A percentile compares a stretch with the other conserved stretches of the same genome.
These are phyloP conservation scores for Pantala flavescens DNA, from an alignment of 1,140 invertebrate genomes.

Conservation along the genomic window DNA sequence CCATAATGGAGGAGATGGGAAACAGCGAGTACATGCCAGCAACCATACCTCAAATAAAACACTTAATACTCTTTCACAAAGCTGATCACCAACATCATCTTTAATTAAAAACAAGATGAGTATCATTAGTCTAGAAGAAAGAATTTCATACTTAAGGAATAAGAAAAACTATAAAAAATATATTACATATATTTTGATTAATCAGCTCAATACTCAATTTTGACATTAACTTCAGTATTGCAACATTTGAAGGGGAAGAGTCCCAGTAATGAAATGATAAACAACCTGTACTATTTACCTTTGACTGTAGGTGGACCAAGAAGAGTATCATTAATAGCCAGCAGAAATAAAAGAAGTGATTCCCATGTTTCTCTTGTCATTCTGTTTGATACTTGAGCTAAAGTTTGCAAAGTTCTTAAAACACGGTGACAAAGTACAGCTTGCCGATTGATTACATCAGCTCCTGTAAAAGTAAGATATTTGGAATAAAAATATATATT, in stretches of 20 bases:
- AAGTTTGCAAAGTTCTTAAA: constrained; percentile 73
- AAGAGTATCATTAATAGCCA: constrained; percentile 86
- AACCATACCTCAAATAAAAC: constrained; percentile 94
- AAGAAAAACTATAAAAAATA: too few relatives aligned
- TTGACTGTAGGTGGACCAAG: constrained; percentile 83
- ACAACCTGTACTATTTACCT: constrained; percentile 35
- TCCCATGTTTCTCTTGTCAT: constrained; percentile 87
- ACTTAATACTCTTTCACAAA: constrained; percentile 86
- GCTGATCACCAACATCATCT: constrained; percentile 88
- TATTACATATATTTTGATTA: too few relatives aligned
- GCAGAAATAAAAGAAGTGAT: constrained; percentile 73
- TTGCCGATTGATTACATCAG: constrained; percentile 83
- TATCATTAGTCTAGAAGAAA: too few relatives aligned
- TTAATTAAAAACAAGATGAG: not conserved
- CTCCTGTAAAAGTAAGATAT: constrained; percentile 42
- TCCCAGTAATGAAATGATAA: too few relatives aligned
- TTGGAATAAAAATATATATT: too few relatives aligned
- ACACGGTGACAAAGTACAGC: constrained; percentile 92
- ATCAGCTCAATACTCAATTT: too few relatives aligned
- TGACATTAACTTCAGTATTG: too few relatives aligned
- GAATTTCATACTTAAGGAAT: too few relatives aligned
- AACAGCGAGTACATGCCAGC: constrained; percentile 77
- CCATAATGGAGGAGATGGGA: constrained; percentile 89
- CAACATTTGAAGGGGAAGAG: too few relatives aligned
- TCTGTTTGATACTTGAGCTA: constrained; percentile 66